Percentiles rank a stretch among this genome's conserved stretches.
These are phyloP conservation scores for Caretta caretta DNA, from an alignment of 2,113 vertebrate species.

Conservation along the genomic window DNA sequence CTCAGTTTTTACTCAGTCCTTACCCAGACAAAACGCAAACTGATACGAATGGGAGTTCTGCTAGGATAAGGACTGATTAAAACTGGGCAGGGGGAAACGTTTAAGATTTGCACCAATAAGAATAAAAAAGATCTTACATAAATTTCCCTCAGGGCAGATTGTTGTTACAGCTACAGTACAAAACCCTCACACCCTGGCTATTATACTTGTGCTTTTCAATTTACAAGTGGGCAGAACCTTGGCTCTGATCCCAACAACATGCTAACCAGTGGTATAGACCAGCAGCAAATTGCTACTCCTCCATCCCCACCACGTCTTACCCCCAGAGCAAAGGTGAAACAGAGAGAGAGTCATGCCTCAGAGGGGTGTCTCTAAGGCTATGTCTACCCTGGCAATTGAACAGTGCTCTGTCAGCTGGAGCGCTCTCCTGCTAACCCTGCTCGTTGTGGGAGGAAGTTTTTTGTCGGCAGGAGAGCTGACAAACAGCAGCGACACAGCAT, in stretches of 20 bases:
- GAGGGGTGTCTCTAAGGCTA: neutral
- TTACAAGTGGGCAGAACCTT: neutral
- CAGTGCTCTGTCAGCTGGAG: too few species aligned
- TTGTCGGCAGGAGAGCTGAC: too few species aligned
- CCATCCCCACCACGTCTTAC: neutral
- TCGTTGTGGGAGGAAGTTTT: too few species aligned
- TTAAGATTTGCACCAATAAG: neutral
- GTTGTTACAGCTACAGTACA: neutral
- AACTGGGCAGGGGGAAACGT: accelerated
- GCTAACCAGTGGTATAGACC: neutral
- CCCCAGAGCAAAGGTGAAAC: neutral
- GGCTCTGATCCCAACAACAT: neutral
- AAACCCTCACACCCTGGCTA: neutral
- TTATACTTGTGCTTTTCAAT: neutral
- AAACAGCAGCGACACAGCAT: too few species aligned
- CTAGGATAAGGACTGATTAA: neutral
- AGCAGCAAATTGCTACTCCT: neutral
- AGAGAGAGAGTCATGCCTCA: neutral
- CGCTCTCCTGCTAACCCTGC: too few species aligned
- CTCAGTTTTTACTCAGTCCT: neutral
- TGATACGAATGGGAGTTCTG: neutral
- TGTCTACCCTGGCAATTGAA: too few species aligned
- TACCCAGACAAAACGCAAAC: neutral
- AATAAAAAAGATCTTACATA: neutral
- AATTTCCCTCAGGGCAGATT: neutral